Percentiles rank a stretch among this genome's conserved stretches.
phyloP scores from a whole-genome alignment of 2,888 invertebrate genomes.

The Hydraecia micacea region DNA sequence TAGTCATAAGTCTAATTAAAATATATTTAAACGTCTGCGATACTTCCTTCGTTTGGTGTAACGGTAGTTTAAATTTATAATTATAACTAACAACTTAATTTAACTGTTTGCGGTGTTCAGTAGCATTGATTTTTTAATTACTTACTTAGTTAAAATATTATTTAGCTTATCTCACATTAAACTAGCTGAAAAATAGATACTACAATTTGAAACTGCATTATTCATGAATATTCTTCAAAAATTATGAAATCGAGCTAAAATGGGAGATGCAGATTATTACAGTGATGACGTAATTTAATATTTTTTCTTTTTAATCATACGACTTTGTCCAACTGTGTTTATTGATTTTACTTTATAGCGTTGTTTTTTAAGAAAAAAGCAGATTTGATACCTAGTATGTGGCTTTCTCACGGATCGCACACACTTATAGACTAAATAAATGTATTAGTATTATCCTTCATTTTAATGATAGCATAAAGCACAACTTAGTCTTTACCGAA shows the following conservation, averaged over 20 bases:
- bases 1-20: conserved; percentile 56
- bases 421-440: neutral
- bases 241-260: conserved; percentile 34
- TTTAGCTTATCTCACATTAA: neutral
- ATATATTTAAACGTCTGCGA: conserved; percentile 24
- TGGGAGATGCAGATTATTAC: neutral
- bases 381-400: no score
- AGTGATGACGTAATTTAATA: conserved; percentile 18
- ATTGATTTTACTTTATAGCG: conserved; percentile 8
- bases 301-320: conserved; percentile 17
- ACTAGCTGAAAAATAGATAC: conserved; percentile 1
- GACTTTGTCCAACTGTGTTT: conserved; percentile 14
- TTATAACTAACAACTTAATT: conserved; percentile 34
- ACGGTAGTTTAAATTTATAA: conserved; percentile 44
- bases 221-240: conserved; percentile 29
- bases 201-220: conserved; percentile 15
- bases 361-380: neutral
- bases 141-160: neutral
- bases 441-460: neutral
- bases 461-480: neutral
- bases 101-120: conserved; percentile 51
- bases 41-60: conserved; percentile 56
- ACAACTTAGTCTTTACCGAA: neutral
- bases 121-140: conserved; percentile 39
- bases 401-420: neutral